A percentile compares a stretch with the other conserved stretches of the same genome.
phyloP scores from a whole-genome alignment of 2,797 vertebrate species.

The Natrix natrix region DNA sequence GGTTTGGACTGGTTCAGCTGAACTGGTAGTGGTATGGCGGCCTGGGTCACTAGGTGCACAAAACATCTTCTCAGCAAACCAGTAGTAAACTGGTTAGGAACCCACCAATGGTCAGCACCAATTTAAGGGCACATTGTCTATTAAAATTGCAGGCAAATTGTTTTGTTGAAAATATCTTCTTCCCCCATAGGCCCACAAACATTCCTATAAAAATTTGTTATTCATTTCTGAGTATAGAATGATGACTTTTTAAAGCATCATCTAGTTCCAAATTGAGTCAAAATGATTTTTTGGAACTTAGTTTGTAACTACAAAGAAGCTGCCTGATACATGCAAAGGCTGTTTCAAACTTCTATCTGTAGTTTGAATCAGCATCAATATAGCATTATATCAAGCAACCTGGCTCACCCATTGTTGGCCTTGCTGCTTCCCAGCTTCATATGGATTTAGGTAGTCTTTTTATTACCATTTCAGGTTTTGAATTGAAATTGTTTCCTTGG shows the following conservation, averaged over 20 bases:
- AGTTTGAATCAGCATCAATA: not conserved
- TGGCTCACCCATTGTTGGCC: not conserved
- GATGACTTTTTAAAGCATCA: not conserved
- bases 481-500: not conserved
- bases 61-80: no score
- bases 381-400: not conserved
- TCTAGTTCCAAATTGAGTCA: not conserved
- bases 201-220: not conserved
- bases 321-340: not conserved
- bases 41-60: no score
- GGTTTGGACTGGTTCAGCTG: no score
- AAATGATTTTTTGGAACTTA: not conserved
- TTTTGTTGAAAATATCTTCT: not conserved
- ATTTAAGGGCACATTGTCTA: not conserved
- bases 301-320: not conserved
- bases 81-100: no score
- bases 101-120: not conserved
- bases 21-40: no score
- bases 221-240: not conserved
- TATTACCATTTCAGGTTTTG: not conserved
- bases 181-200: not conserved
- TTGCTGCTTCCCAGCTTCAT: not conserved
- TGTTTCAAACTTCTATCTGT: not conserved
- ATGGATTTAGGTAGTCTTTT: not conserved
- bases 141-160: not conserved